Base-by-base conservation (phyloP, 1,140 invertebrate species). In the Polypedilum vanderplanki region DNA sequence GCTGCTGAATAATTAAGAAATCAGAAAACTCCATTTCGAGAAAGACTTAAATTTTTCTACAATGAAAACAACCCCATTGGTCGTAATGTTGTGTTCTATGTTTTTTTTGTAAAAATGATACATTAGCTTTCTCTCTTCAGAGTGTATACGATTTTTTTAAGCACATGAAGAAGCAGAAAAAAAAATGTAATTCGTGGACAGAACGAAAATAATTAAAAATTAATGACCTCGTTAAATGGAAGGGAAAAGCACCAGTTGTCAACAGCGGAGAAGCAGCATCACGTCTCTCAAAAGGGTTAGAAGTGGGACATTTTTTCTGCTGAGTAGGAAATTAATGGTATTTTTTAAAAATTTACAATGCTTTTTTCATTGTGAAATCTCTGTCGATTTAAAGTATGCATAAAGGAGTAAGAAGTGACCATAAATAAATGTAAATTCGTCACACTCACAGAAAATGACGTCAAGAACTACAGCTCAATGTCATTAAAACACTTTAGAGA, bases 211-310 rank as follows among this genome's bases (percentile, higher is more conserved):
- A 70, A 70, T 70, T 70, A 70, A 70, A 70, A 70, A 70, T 70
- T 70, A 70, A 70, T 70, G 18, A 18, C 4, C 65, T 70, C 65
- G 65, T 70, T 70, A 70, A 70, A 70, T 70, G 65, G 65, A 70
- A 70, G 65, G 65, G 65, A 70, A 57, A 70, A 70, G 65, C 18
- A 70, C n/a, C 65, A 70, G 65, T 70, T 70, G 65, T 70, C 65
- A 70, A 70, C 65, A 70, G 18, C 12, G 12, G 46, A 57, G n/a
- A n/a, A n/a, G 10, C 46, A 18, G 65, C 17, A 70, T 70, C 65
- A 70, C 18, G 65, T 67, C 64, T 67, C 64, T 57, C 12, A 20
- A 70, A 70, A 70, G 65, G 65, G 65, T n/a, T 70, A 18, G 18
- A 70, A 70, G 20, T 70, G 18, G 65, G 65, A 22, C 3, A 9